These are phyloP conservation scores for Pedionomus torquatus DNA, from an alignment of 2,113 vertebrate species.

Conservation along the genomic window DNA sequence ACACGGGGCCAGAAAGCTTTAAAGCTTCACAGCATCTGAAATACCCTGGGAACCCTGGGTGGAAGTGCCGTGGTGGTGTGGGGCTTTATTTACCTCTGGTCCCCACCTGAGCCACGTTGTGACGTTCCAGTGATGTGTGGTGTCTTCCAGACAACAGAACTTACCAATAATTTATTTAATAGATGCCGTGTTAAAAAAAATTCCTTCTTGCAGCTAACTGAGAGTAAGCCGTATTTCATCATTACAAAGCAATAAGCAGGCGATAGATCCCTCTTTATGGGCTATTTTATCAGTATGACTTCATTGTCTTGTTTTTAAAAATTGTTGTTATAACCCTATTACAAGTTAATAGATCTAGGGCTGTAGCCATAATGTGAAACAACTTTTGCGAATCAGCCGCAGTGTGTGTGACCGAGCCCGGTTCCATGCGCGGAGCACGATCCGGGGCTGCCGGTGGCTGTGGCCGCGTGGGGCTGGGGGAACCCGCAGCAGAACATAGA, in stretches of 20 bases:
- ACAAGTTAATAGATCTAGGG: not conserved
- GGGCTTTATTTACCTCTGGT: not conserved
- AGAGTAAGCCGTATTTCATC: constrained; percentile 20
- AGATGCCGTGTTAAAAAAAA: not conserved
- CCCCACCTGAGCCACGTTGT: not conserved
- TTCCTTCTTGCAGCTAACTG: not conserved
- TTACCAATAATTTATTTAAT: not conserved
- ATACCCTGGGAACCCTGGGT: not conserved
- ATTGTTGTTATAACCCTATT: constrained; percentile 7
- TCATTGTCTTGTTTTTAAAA: constrained; percentile 22
- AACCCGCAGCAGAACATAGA: fast-evolving
- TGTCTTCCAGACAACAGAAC: not conserved
- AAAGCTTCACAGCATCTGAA: not conserved
- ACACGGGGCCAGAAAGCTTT: fast-evolving
- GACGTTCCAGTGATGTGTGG: not conserved
- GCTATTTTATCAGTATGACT: constrained; percentile 32
- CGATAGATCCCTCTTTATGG: constrained; percentile 36
- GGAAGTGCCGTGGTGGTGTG: fast-evolving
- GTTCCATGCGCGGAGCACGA: not conserved
- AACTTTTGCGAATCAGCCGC: not conserved
- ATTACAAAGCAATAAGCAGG: constrained; percentile 23
- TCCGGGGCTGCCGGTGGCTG: fast-evolving
- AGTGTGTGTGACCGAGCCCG: not conserved
- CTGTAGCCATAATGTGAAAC: not conserved
- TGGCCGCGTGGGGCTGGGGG: fast-evolving